phyloP scores from a whole-genome alignment of 2,888 invertebrate species.

The Noctua pronuba region DNA sequence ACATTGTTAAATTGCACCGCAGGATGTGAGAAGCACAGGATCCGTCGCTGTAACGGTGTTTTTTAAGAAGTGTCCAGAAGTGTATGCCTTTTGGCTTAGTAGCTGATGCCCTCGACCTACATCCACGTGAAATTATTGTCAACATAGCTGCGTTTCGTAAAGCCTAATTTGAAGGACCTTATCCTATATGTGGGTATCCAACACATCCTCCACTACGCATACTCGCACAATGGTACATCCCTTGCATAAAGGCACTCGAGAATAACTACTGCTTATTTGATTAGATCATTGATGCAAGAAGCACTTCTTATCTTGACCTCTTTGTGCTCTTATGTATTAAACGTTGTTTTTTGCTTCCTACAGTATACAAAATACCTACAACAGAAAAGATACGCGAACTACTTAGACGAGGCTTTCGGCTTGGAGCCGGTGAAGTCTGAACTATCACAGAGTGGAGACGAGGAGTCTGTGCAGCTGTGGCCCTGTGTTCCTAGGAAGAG shows the following conservation, averaged over 20 bases:
- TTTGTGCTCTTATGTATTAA: neutral
- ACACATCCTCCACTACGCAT: too few relatives aligned
- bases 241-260: too few relatives aligned
- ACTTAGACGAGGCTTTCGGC: conserved; percentile 79
- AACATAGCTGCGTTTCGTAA: too few relatives aligned
- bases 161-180: too few relatives aligned
- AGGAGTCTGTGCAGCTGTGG: conserved; percentile 74
- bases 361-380: conserved; percentile 77
- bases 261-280: too few relatives aligned
- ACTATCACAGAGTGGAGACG: conserved; percentile 25
- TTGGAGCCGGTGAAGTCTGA: conserved; percentile 69
- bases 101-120: too few relatives aligned
- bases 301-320: neutral
- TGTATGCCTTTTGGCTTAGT: too few relatives aligned
- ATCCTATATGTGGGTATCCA: too few relatives aligned
- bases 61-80: too few relatives aligned
- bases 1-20: neutral
- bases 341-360: conserved; percentile 3
- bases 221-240: too few relatives aligned
- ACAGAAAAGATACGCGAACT: conserved; percentile 76
- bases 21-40: neutral
- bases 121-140: too few relatives aligned
- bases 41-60: too few relatives aligned
- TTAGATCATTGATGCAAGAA: neutral
- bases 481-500: conserved; percentile 82